These are phyloP conservation scores for Chrysomela aeneicollis DNA, from an alignment of 2,888 invertebrate species.

Conservation along the genomic window DNA sequence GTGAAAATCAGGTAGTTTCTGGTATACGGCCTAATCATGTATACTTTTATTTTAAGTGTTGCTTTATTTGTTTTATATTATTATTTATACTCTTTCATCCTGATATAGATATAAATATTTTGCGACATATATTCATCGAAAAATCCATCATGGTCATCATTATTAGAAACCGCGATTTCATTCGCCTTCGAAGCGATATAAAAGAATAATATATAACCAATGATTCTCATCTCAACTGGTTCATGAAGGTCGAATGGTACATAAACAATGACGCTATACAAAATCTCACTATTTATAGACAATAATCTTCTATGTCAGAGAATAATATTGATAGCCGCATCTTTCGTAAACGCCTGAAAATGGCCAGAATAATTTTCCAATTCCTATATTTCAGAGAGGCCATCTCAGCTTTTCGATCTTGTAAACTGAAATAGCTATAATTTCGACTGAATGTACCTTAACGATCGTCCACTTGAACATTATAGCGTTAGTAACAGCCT, in stretches of 20 bases:
- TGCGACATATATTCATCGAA: too few species aligned
- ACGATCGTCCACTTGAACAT: conserved; percentile 51
- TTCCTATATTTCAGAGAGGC: conserved; percentile 27
- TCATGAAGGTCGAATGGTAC: background rate
- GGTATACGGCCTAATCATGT: too few species aligned
- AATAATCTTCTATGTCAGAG: conserved; percentile 1
- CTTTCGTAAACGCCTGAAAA: conserved; percentile 14
- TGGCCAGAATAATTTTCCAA: conserved; percentile 31
- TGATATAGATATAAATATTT: too few species aligned
- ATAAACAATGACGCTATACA: conserved; percentile 10
- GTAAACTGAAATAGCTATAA: conserved; percentile 43
- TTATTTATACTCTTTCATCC: too few species aligned
- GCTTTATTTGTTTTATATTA: too few species aligned
- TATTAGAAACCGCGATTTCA: background rate
- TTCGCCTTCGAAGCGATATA: background rate
- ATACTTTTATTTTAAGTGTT: too few species aligned
- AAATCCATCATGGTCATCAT: background rate
- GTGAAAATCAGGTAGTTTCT: too few species aligned
- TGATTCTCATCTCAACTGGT: background rate
- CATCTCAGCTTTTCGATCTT: conserved; percentile 13
- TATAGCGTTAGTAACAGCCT: conserved; percentile 53
- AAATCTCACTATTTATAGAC: conserved; percentile 23
- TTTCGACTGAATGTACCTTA: conserved; percentile 53
- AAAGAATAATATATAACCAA: background rate
- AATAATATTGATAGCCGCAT: conserved; percentile 17